These are phyloP conservation scores for Eutrigla gurnardus DNA, from an alignment of 2,797 vertebrate genomes.

Conservation along the genomic window DNA sequence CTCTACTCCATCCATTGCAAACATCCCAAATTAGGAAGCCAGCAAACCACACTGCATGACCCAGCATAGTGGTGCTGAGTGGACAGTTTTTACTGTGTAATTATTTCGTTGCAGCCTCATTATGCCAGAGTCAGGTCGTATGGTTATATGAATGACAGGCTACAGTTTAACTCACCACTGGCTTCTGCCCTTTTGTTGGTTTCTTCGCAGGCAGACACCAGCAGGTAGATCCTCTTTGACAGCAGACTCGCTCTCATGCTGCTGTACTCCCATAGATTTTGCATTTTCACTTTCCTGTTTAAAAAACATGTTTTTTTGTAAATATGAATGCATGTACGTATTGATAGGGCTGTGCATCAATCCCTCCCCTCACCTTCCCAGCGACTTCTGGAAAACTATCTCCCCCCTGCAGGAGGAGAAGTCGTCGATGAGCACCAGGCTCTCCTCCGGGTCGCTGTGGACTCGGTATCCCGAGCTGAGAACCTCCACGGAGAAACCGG, in stretches of 20 bases:
- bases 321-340: neutral
- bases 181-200: neutral
- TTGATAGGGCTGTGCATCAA: neutral
- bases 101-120: neutral
- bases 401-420: slow-evolving; percentile 43
- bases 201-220: slow-evolving; percentile 53
- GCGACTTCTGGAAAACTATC: slow-evolving; percentile 70
- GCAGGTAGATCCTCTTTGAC: slow-evolving; percentile 75
- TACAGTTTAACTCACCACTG: slow-evolving; percentile 33
- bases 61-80: neutral
- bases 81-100: neutral
- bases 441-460: slow-evolving; percentile 50
- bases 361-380: slow-evolving; percentile 65
- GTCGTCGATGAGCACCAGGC: slow-evolving; percentile 76
- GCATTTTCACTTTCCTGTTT: slow-evolving; percentile 67
- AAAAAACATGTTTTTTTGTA: neutral
- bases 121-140: neutral
- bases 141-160: neutral
- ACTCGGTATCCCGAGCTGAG: slow-evolving; percentile 44
- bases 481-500: slow-evolving; percentile 64
- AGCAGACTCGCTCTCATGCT: slow-evolving; percentile 68
- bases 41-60: no score
- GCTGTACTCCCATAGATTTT: slow-evolving; percentile 72
- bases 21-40: neutral
- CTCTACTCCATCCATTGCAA: slow-evolving; percentile 48